Evolutionary conservation across 2,888 invertebrate species (phyloP).

Genomic region (Lobophora halterata): DNA sequence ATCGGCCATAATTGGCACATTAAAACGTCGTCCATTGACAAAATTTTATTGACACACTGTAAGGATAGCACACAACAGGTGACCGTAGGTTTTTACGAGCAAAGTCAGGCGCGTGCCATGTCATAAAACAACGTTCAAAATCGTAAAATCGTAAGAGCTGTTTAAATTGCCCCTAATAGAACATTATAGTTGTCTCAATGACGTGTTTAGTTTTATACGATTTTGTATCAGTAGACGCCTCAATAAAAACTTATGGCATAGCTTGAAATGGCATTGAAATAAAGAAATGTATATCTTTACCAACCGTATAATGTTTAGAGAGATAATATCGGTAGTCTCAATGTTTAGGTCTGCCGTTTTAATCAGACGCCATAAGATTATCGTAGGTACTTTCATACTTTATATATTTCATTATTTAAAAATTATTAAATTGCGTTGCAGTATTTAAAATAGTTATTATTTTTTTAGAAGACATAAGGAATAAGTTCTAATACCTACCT

Average conservation of each 20-base stretch:
- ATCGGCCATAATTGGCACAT: constrained; percentile 65
- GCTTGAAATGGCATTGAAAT: constrained; percentile 41
- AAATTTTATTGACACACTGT: constrained; percentile 67
- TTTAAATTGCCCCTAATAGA: constrained; percentile 67
- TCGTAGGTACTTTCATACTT: too few relatives aligned
- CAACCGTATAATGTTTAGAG: constrained; percentile 33
- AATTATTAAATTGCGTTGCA: too few relatives aligned
- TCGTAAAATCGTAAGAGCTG: constrained; percentile 66
- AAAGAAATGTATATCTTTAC: constrained; percentile 34
- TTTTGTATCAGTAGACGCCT: constrained; percentile 55
- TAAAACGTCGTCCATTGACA: constrained; percentile 68
- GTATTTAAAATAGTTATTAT: too few relatives aligned
- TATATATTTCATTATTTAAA: too few relatives aligned
- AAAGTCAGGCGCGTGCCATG: constrained; percentile 57
- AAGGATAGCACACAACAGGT: constrained; percentile 69
- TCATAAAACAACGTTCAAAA: constrained; percentile 62
- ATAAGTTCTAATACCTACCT: too few relatives aligned
- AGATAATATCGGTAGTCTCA: too few relatives aligned
- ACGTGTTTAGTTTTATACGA: constrained; percentile 65
- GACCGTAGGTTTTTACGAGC: constrained; percentile 74
- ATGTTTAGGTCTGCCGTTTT: too few relatives aligned
- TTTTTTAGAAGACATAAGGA: too few relatives aligned
- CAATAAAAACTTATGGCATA: constrained; percentile 49
- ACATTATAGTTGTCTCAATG: constrained; percentile 64
- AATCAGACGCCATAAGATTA: too few relatives aligned